Percentiles rank a stretch among this genome's conserved stretches.
These are phyloP conservation scores for Cremastinae sp. DNA, from an alignment of 2,888 invertebrate genomes.

Conservation along the genomic window DNA sequence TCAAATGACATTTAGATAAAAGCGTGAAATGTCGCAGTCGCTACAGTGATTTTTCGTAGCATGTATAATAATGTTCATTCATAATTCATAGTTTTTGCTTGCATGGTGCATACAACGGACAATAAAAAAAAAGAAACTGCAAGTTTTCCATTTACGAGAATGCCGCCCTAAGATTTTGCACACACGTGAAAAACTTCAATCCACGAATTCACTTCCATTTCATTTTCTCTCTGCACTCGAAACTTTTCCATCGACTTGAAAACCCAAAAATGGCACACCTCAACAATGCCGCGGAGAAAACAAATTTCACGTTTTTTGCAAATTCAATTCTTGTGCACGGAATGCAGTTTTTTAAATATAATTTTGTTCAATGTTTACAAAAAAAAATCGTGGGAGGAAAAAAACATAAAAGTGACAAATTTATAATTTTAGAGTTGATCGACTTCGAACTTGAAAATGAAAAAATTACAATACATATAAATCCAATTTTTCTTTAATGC, in stretches of 20 bases:
- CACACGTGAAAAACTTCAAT: slow-evolving; percentile 48
- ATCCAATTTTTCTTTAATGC: no score
- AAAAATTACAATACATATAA: no score
- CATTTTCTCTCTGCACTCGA: slow-evolving; percentile 25
- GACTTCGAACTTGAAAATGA: no score
- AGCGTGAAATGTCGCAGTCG: slow-evolving; percentile 65
- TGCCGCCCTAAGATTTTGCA: background rate
- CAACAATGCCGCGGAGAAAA: slow-evolving; percentile 8
- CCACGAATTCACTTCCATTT: slow-evolving; percentile 50
- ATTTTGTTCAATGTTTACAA: no score
- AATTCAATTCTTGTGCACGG: no score
- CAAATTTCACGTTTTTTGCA: slow-evolving; percentile 16
- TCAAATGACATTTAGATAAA: slow-evolving; percentile 69
- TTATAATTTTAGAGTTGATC: no score
- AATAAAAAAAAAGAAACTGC: slow-evolving; percentile 6
- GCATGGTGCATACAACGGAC: slow-evolving; percentile 11
- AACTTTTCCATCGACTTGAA: slow-evolving; percentile 21
- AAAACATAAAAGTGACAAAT: no score
- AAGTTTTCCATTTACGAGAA: slow-evolving; percentile 16
- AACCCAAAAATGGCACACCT: slow-evolving; percentile 26
- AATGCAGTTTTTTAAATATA: no score
- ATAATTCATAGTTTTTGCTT: slow-evolving; percentile 67
- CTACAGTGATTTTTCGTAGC: slow-evolving; percentile 42
- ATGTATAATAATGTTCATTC: slow-evolving; percentile 68
- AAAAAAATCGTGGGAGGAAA: no score